Evolutionary conservation across 2,888 invertebrate genomes (phyloP), one percentile per base, ranked within the genome.

Genomic region (Agrochola macilenta): DNA sequence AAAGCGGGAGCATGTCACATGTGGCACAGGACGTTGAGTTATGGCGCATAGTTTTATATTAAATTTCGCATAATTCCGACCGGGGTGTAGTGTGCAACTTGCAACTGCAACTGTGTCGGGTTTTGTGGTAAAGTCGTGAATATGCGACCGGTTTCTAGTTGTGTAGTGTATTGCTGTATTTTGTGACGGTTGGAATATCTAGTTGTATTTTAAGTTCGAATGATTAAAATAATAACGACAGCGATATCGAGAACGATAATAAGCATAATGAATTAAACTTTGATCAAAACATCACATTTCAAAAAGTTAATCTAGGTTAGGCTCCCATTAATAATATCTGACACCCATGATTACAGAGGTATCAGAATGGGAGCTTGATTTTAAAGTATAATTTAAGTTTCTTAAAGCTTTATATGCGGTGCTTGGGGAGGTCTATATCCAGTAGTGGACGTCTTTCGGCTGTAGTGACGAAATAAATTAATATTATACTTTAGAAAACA

Each of bases 21-120:
- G 87, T 89, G 89, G 80, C 72, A 78, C 83, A 65, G 74, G 70
- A 78, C 78, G 78, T 35, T 90, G 90, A 90, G 88, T 90, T 90
- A 90, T 89, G 84, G 89, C 69, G 79, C 83, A 85, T 89, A 90
- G 89, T 90, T 90, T 88, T 84, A 89, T 90, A 90, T 90, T 89
- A 90, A 89, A 90, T 89, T 90, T 87, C 85, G 74, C 81, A 84
- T 90, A 87, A 90, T 89, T 89, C 57, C 84, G 70, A 58, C 54
- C 65, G 61, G 46, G 57, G 26, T 74, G 73, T 82, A 84, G 76
- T 68, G 26, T 78, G 74, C 58, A 81, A 83, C 68, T 71, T 60
- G 75, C 78, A 23, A 86, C 65, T 79, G 85, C 83, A 60, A 86
- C 64, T 64, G 60, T 5, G 23, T 26, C 11, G 35, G 58, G 43